Evolutionary conservation across 2,113 vertebrate species (phyloP).

Genomic region (Garra rufa): DNA sequence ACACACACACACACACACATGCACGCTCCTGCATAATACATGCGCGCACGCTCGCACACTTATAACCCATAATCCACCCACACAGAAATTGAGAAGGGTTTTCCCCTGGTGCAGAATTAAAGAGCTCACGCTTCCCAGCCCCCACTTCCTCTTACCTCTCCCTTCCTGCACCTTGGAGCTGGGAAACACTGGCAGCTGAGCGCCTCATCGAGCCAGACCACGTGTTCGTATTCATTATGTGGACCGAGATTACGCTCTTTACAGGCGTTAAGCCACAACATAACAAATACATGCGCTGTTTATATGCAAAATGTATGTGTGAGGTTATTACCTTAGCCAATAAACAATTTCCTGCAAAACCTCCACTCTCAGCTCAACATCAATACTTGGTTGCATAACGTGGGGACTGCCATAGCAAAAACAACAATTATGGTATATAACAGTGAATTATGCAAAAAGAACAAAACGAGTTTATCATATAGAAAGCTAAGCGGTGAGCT

Average conservation of each 20-base stretch:
- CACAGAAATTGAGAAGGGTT: constrained; percentile 29
- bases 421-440: constrained; percentile 9
- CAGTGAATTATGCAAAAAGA: constrained; percentile 35
- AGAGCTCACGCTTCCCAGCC: constrained; percentile 14
- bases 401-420: background rate
- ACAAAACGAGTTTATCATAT: background rate
- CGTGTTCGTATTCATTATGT: constrained; percentile 28
- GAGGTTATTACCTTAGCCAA: background rate
- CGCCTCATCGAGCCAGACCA: constrained; percentile 10
- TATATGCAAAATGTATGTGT: background rate
- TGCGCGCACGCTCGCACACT: constrained; percentile 23
- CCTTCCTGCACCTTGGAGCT: constrained; percentile 22
- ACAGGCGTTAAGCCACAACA: constrained; percentile 32
- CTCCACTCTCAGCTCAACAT: background rate
- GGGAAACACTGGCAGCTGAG: constrained; percentile 41
- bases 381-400: constrained; percentile 17
- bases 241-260: background rate
- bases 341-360: background rate
- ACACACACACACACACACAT: too few species aligned
- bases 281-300: background rate
- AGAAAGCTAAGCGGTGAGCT: background rate
- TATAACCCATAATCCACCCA: constrained; percentile 9
- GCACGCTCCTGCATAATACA: constrained; percentile 36
- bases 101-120: constrained; percentile 38
- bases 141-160: constrained; percentile 35